A percentile compares a stretch with the other conserved stretches of the same genome.
These are phyloP conservation scores for Halotydeus destructor DNA, from an alignment of 1,140 invertebrate genomes.

Conservation along the genomic window DNA sequence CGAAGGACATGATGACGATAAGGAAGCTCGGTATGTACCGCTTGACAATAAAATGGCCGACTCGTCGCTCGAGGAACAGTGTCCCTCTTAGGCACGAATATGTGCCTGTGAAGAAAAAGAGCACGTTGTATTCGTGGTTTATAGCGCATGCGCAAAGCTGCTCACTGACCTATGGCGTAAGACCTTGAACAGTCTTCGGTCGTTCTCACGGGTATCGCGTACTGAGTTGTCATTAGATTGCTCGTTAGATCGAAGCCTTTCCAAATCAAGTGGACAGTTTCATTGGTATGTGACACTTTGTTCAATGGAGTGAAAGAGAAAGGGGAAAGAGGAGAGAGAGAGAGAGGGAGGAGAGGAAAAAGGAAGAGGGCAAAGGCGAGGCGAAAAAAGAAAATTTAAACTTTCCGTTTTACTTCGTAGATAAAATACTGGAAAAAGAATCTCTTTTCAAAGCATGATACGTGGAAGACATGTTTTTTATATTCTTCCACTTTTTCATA, in stretches of 20 bases:
- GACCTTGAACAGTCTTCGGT: conserved; percentile 2
- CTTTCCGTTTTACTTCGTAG: not conserved
- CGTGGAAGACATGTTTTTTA: not conserved
- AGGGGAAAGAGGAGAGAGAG: not conserved
- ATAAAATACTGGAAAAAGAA: not conserved
- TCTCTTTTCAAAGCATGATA: not conserved
- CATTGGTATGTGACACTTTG: conserved; percentile 7
- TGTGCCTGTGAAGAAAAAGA: not conserved
- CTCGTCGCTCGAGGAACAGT: conserved; percentile 5
- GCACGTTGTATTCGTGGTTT: not conserved
- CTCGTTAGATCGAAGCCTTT: conserved; percentile 1
- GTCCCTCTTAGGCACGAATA: conserved; percentile 9
- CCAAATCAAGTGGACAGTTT: conserved; percentile 9
- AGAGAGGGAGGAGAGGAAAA: not conserved
- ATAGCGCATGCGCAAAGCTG: not conserved
- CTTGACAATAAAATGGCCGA: conserved; percentile 11
- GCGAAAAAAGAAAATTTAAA: not conserved
- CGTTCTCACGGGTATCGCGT: not conserved
- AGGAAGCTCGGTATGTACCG: conserved; percentile 12
- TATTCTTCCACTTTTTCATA: not conserved
- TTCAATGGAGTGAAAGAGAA: not conserved
- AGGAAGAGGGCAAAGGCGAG: not conserved
- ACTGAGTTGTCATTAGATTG: conserved; percentile 7
- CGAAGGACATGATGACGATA: conserved; percentile 11
- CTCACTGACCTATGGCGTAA: not conserved